Base-by-base conservation (phyloP, 1,140 invertebrate species). In the Drosophila sturtevanti region DNA sequence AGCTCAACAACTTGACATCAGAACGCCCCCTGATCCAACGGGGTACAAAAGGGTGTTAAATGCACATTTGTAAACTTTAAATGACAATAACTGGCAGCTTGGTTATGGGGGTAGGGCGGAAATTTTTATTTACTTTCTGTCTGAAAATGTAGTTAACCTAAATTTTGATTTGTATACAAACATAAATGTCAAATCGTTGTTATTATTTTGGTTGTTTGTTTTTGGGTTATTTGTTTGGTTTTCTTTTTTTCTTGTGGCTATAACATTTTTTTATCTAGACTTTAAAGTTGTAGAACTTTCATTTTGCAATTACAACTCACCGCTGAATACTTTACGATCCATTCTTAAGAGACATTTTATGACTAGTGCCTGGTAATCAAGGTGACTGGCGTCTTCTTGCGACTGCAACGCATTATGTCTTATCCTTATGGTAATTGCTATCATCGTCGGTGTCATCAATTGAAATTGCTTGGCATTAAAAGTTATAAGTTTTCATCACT, bases 391-490 rank as follows among this genome's bases (percentile, higher is more conserved):
- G 27, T 6, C 27, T 31, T 31, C 27, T 31, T 31, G 27, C 12
- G 51, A 41, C 56, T 72, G 52, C 52, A 34, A 51, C 56, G 51
- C 72, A 77, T 77, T 76, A 63, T 77, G 72, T 69, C 48, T 76
- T 75, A 76, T 68, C 72, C 72, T 38, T 44, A 76, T 76, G 71
- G 79, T 75, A 86, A 86, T 86, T 87, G 84, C 68, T 48, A 48
- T 48, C 68, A 69, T 75, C 77, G 82, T 89, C 63, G 70, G 84
- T 87, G 82, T 67, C 82, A 78, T 86, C 82, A 82, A 86, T 89
- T 78, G 79, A 86, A 86, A 86, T 86, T 82, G 84, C 79, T 79
- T 82, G 79, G 79, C 76, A 87, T 86, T 76, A 86, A 77, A 82
- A 89, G 71, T 78, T 78, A 78, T 78, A 78, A 75, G 82, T 77